Percentiles rank a stretch among this genome's conserved stretches.
Conservation (phyloP, 2,888 invertebrate species). For the Parascotia fuliginaria region DNA sequence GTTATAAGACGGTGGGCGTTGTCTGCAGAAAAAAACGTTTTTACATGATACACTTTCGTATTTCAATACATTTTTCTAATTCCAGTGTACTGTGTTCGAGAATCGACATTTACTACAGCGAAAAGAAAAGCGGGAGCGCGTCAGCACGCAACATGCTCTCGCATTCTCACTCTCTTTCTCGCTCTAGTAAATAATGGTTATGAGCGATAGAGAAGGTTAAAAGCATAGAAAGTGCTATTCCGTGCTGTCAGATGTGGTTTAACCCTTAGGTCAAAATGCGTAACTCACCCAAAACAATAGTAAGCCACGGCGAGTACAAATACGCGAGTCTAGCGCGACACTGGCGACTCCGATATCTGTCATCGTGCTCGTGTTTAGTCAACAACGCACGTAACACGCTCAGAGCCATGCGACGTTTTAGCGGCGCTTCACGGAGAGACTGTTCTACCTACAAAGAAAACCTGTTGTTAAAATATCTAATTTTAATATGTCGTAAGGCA, state of each 20-base stretch:
- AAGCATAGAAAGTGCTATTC: no score
- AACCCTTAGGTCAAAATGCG: not conserved
- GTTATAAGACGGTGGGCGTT: constrained; percentile 90
- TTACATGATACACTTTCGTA: no score
- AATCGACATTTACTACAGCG: no score
- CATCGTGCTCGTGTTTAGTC: constrained; percentile 97
- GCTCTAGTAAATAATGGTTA: no score
- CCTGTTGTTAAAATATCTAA: not conserved
- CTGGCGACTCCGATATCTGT: constrained; percentile 93
- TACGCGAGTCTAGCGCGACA: constrained; percentile 94
- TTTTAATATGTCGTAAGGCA: no score
- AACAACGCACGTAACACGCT: constrained; percentile 93
- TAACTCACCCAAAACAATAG: constrained; percentile 87
- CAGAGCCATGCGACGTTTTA: constrained; percentile 93
- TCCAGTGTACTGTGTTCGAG: no score
- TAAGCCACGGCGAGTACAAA: constrained; percentile 96
- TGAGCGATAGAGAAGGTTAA: no score
- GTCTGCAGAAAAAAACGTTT: constrained; percentile 84
- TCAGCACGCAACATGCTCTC: no score
- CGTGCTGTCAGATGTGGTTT: no score
- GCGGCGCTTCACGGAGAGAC: constrained; percentile 93
- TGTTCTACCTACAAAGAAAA: constrained; percentile 88
- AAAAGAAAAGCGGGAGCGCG: no score
- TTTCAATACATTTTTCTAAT: no score
- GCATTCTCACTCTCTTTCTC: no score